Conservation (phyloP, 2,113 vertebrate genomes). For the Ceratotherium simum region DNA sequence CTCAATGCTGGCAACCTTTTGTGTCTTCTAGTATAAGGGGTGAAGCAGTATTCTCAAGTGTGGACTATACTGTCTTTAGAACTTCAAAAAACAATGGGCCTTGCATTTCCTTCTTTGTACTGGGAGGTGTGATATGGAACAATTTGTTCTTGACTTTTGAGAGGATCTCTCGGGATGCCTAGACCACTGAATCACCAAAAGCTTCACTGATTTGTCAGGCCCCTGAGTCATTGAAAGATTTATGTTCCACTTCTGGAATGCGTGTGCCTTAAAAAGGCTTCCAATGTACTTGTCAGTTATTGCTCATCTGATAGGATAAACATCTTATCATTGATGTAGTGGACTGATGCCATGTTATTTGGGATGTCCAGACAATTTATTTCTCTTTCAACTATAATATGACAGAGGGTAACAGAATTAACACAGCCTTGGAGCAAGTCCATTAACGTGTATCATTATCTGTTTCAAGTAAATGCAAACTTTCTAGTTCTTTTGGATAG, state of each 20-base stretch:
- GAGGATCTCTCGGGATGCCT: neutral
- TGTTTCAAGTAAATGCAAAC: neutral
- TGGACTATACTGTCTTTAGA: neutral
- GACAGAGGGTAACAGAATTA: neutral
- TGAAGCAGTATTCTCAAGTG: neutral
- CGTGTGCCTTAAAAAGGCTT: neutral
- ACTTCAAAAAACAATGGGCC: neutral
- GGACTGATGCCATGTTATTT: neutral
- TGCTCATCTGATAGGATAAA: neutral
- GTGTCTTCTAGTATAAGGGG: neutral
- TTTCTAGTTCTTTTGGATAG: neutral
- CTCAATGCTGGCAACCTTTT: neutral
- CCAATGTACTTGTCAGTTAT: neutral
- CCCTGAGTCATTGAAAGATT: neutral
- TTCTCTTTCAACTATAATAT: neutral
- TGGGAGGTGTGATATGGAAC: neutral
- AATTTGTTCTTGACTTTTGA: neutral
- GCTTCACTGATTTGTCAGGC: neutral
- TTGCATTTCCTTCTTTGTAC: neutral
- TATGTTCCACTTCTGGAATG: neutral
- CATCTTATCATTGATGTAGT: neutral
- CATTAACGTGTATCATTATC: neutral
- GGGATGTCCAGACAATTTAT: neutral
- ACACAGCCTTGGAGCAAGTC: neutral
- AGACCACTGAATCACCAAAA: neutral